Conservation (phyloP, 2,888 invertebrate species). For the Aporophyla nigra region DNA sequence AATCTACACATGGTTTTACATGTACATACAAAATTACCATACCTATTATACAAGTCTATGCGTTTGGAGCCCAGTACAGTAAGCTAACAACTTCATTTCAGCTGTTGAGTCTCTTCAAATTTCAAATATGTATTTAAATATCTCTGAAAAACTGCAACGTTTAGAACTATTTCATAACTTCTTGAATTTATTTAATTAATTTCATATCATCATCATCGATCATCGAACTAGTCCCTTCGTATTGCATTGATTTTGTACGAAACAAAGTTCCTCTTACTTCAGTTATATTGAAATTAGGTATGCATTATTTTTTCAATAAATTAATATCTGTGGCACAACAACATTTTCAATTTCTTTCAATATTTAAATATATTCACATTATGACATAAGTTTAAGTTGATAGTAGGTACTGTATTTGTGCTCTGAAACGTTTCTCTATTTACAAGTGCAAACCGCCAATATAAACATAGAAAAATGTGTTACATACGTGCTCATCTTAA, state of each 20-base stretch:
- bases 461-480: slow-evolving; percentile 71
- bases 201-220: too few relatives aligned
- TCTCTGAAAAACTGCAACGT: slow-evolving; percentile 13
- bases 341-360: slow-evolving; percentile 24
- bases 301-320: slow-evolving; percentile 25
- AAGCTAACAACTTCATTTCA: slow-evolving; percentile 54
- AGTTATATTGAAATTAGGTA: slow-evolving; percentile 42
- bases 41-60: slow-evolving; percentile 73
- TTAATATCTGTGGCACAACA: slow-evolving; percentile 19
- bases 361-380: slow-evolving; percentile 26
- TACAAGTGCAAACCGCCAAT: slow-evolving; percentile 76
- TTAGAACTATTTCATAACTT: slow-evolving; percentile 4
- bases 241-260: slow-evolving; percentile 49
- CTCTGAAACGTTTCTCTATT: slow-evolving; percentile 79
- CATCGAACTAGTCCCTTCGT: slow-evolving; percentile 59
- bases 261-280: slow-evolving; percentile 58
- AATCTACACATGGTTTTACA: slow-evolving; percentile 91
- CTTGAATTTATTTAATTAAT: slow-evolving; percentile 20
- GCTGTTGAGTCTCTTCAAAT: slow-evolving; percentile 43
- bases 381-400: slow-evolving; percentile 47
- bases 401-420: slow-evolving; percentile 72
- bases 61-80: slow-evolving; percentile 81
- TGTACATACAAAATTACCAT: slow-evolving; percentile 87
- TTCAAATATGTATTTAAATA: slow-evolving; percentile 19
- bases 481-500: slow-evolving; percentile 86